Evolutionary conservation across 2,113 vertebrate species (phyloP), one percentile per base, ranked within the genome.

Genomic region (Dicentrarchus labrax): DNA sequence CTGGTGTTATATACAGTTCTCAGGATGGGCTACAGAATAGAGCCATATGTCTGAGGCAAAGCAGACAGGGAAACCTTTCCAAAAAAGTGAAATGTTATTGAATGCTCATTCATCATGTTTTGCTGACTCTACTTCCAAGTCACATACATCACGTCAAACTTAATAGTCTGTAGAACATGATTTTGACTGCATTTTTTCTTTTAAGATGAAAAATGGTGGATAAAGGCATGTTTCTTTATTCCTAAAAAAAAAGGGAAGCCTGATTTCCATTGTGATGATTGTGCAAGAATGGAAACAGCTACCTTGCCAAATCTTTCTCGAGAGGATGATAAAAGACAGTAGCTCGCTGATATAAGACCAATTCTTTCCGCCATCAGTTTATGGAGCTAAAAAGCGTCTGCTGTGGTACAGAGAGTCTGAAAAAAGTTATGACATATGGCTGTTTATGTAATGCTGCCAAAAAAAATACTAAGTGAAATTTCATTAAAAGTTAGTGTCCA

Each of bases 251-350:
- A 21, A 15, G 57, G 61, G 59, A 54, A 39, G 45, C 62, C 57
- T 12, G 76, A 92, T 89, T 82, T 89, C 76, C 87, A 91, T 86
- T 91, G 86, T 91, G 91, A 93, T 92, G 88, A 93, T 85, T 73
- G 87, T 69, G 90, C 87, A 90, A 56, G 72, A 87, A 86, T 56
- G 78, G 88, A 91, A 91, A 88, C 11, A 43, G 85, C 83, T 65
- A 65, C 76, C 75, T 82, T 70, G 87, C 82, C 90, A 91, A 85
- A 91, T 83, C 48, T 24, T 70, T 60, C 78, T 84, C 21, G 1
- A 57, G 77, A 80, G 84, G 71, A 89, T 86, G 66, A 83, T 85
- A 78, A 85, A 89, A 92, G 78, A 86, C 86, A 82, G 88, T 54
- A 67, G 68, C 74, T 84, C 15, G 54, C 74, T 67, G 70, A 71